phyloP scores from a whole-genome alignment of 2,113 vertebrate species.

The Pholis gunnellus region DNA sequence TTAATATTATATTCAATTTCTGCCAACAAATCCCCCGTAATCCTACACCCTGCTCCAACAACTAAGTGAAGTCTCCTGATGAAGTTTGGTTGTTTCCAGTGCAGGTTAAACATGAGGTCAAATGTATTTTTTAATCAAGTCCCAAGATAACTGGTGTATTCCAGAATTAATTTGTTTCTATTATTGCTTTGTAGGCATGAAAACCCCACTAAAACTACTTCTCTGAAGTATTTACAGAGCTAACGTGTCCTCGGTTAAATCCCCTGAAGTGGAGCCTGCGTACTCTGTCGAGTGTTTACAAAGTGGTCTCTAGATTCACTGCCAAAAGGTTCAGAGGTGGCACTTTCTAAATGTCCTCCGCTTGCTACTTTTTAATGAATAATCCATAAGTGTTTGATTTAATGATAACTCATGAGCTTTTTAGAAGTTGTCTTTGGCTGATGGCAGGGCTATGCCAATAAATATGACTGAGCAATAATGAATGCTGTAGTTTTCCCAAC shows the following conservation, averaged over 20 bases:
- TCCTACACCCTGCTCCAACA: neutral
- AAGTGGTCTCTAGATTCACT: slow-evolving; percentile 21
- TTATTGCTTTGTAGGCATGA: neutral
- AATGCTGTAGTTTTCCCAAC: slow-evolving; percentile 30
- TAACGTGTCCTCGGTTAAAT: neutral
- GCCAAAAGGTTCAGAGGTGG: slow-evolving; percentile 35
- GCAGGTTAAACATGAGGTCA: neutral
- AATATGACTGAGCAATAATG: slow-evolving; percentile 56
- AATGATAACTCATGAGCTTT: slow-evolving; percentile 59
- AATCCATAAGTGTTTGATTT: slow-evolving; percentile 66
- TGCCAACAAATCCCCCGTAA: neutral
- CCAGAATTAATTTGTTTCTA: too few species aligned
- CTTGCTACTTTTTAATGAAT: slow-evolving; percentile 60
- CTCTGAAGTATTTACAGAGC: neutral
- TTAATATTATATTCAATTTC: neutral
- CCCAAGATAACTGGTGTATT: neutral
- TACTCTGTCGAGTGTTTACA: slow-evolving; percentile 25
- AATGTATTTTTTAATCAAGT: neutral
- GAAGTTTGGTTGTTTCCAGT: neutral
- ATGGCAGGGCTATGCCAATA: slow-evolving; percentile 42
- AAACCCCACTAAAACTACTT: neutral
- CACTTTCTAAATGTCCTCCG: slow-evolving; percentile 38
- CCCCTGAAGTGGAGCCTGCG: neutral
- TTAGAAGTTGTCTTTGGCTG: slow-evolving; percentile 40
- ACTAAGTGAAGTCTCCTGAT: neutral